These are phyloP conservation scores for Monomorium pharaonis DNA, from an alignment of 1,140 invertebrate genomes.

Conservation along the genomic window DNA sequence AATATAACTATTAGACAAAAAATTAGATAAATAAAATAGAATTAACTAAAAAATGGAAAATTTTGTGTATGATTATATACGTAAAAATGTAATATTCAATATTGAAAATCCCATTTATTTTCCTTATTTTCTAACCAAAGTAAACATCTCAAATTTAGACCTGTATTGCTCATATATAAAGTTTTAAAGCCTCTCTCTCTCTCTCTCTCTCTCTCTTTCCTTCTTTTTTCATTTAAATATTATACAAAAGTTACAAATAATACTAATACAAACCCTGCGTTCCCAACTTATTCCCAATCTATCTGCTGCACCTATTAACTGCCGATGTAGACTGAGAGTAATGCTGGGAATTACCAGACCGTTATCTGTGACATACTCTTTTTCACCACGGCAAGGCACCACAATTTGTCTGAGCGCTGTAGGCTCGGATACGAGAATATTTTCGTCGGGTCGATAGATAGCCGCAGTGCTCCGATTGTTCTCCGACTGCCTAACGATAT, in stretches of 20 bases:
- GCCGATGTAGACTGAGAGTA: constrained; percentile 87
- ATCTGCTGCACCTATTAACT: constrained; percentile 89
- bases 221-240: neutral
- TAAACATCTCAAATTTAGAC: neutral
- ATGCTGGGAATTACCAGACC: constrained; percentile 93
- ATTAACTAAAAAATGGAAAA: neutral
- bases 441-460: constrained; percentile 93
- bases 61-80: neutral
- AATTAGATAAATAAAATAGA: neutral
- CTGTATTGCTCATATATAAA: neutral
- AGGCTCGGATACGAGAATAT: constrained; percentile 90
- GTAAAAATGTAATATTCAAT: neutral
- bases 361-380: constrained; percentile 93
- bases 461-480: constrained; percentile 72
- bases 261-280: constrained; percentile 81
- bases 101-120: neutral
- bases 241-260: neutral
- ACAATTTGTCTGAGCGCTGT: constrained; percentile 90
- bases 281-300: constrained; percentile 89
- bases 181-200: neutral
- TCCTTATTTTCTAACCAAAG: too few relatives aligned
- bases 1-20: neutral
- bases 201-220: too few relatives aligned
- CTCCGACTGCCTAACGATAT: constrained; percentile 87
- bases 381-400: constrained; percentile 87